Evolutionary conservation across 2,113 vertebrate genomes (phyloP).

Genomic region (Porphyrio hochstetteri): DNA sequence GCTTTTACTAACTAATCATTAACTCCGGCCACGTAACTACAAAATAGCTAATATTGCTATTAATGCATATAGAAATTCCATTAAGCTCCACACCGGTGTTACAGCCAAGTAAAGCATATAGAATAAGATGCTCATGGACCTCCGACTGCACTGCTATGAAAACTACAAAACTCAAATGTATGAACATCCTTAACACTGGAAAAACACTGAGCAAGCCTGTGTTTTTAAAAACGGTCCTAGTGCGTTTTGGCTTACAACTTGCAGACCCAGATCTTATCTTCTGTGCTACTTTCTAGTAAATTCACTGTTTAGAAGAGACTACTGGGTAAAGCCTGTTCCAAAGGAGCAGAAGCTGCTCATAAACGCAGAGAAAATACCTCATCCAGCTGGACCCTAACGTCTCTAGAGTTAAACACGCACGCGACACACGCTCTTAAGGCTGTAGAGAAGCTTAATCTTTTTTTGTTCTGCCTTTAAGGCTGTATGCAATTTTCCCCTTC

Average conservation of each 20-base stretch:
- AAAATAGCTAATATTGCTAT: background rate
- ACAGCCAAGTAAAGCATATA: background rate
- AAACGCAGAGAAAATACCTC: background rate
- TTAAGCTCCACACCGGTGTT: background rate
- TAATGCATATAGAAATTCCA: background rate
- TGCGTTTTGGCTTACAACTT: background rate
- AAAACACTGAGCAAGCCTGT: background rate
- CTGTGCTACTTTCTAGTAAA: background rate
- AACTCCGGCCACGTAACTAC: background rate
- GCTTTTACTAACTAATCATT: conserved; percentile 51
- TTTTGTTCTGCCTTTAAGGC: background rate
- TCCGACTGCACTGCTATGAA: background rate
- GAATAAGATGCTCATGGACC: background rate
- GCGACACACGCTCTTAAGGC: background rate
- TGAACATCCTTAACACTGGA: background rate
- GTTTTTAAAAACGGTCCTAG: background rate
- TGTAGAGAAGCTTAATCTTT: background rate
- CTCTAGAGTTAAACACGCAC: background rate
- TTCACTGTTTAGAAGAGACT: background rate
- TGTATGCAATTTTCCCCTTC: background rate
- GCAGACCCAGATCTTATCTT: background rate
- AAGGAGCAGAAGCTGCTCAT: background rate
- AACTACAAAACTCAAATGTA: fast-evolving
- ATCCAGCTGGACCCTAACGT: background rate
- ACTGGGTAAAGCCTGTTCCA: background rate